Percentiles rank a stretch among this genome's conserved stretches.
These are phyloP conservation scores for Phrynocephalus forsythii DNA, from an alignment of 2,797 vertebrate genomes.

Conservation along the genomic window DNA sequence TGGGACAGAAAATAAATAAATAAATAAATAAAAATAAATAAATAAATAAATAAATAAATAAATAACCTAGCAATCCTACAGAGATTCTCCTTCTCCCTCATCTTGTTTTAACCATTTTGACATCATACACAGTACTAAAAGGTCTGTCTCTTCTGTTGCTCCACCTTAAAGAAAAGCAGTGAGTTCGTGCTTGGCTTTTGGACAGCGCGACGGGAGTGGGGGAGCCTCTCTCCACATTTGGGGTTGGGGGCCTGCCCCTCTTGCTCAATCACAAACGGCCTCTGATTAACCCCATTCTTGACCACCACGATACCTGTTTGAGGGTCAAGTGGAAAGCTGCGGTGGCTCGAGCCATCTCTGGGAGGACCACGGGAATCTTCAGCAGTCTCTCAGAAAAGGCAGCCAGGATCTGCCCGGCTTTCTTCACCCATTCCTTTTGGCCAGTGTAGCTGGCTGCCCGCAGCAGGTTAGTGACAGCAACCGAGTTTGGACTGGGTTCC, in stretches of 20 bases:
- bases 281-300: not conserved
- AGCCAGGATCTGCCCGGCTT: slow-evolving; percentile 81
- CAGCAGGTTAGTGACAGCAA: slow-evolving; percentile 87
- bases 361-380: slow-evolving; percentile 86
- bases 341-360: slow-evolving; percentile 88
- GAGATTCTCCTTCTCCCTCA: no score
- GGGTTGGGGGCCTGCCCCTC: no score
- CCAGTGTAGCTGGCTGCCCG: slow-evolving; percentile 87
- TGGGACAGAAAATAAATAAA: no score
- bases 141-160: not conserved
- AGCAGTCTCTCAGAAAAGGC: slow-evolving; percentile 89
- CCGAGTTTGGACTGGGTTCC: slow-evolving; percentile 91
- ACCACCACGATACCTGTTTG: slow-evolving; percentile 82
- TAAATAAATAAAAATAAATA: no score
- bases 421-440: slow-evolving; percentile 85
- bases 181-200: no score
- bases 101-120: not conserved
- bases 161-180: not conserved
- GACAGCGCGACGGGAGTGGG: no score
- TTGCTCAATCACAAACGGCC: no score
- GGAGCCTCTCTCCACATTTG: no score
- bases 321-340: slow-evolving; percentile 86
- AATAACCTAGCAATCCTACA: not conserved
- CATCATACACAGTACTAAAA: not conserved
- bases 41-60: no score